phyloP scores from a whole-genome alignment of 1,140 invertebrate species.

The Heliconius nattereri region DNA sequence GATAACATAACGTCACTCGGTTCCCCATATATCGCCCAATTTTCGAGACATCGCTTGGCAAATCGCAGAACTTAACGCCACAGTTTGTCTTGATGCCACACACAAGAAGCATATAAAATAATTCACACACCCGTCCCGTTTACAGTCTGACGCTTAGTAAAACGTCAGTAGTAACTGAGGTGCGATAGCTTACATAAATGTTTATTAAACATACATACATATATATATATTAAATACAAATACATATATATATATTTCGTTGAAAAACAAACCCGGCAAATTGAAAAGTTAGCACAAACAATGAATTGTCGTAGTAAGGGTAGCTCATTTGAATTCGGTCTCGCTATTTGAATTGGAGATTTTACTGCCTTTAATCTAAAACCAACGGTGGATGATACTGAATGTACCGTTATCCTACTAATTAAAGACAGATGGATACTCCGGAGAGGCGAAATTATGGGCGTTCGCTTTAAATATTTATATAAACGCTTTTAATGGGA shows the following conservation, averaged over 20 bases:
- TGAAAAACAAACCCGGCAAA: conserved; percentile 2
- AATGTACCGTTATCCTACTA: conserved; percentile 66
- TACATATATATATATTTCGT: neutral
- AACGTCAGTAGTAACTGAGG: too few relatives aligned
- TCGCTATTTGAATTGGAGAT: conserved; percentile 75
- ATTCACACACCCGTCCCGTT: too few relatives aligned
- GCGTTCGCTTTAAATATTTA: conserved; percentile 9
- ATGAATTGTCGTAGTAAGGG: conserved; percentile 51
- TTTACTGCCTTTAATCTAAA: conserved; percentile 75
- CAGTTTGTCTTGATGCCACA: too few relatives aligned
- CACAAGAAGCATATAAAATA: too few relatives aligned
- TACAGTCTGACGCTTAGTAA: too few relatives aligned
- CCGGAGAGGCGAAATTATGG: conserved; percentile 40
- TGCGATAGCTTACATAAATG: too few relatives aligned
- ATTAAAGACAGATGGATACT: conserved; percentile 55
- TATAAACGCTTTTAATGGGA: neutral
- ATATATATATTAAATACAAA: neutral
- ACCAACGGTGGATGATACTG: conserved; percentile 58
- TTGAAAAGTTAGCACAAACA: conserved; percentile 15
- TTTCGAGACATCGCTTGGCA: too few relatives aligned
- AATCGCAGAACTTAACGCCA: too few relatives aligned
- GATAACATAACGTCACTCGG: too few relatives aligned
- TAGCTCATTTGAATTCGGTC: conserved; percentile 67
- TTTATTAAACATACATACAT: neutral
- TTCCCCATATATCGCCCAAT: too few relatives aligned